phyloP scores from a whole-genome alignment of 2,113 vertebrate genomes.

The Perca fluviatilis region DNA sequence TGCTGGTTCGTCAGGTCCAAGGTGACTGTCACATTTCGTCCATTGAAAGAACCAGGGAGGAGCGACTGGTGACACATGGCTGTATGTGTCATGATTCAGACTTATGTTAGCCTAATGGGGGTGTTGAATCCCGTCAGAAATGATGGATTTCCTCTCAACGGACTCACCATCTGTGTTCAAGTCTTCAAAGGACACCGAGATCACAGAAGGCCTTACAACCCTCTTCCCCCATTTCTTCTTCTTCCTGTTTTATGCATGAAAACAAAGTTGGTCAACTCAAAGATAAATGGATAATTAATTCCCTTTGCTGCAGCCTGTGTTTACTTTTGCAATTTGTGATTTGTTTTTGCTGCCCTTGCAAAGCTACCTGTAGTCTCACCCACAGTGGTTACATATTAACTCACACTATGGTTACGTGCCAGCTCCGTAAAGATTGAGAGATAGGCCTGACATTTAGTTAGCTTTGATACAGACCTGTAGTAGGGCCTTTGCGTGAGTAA shows the following conservation, averaged over 20 bases:
- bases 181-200: slow-evolving; percentile 45
- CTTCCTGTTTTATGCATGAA: slow-evolving; percentile 25
- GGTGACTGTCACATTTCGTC: slow-evolving; percentile 39
- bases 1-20: slow-evolving; percentile 50
- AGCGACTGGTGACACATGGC: slow-evolving; percentile 62
- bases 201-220: slow-evolving; percentile 21
- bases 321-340: slow-evolving; percentile 32
- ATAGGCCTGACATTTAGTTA: slow-evolving; percentile 26
- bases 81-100: slow-evolving; percentile 44
- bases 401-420: slow-evolving; percentile 39
- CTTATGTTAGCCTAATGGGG: slow-evolving; percentile 70
- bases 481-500: not conserved
- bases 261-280: slow-evolving; percentile 39
- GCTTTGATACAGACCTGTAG: slow-evolving; percentile 2
- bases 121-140: slow-evolving; percentile 66
- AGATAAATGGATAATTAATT: slow-evolving; percentile 60
- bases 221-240: not conserved
- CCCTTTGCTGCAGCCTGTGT: not conserved
- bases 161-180: slow-evolving; percentile 72
- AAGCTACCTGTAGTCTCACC: slow-evolving; percentile 15
- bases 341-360: slow-evolving; percentile 39
- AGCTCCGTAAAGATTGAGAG: slow-evolving; percentile 13
- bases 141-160: slow-evolving; percentile 75
- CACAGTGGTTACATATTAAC: slow-evolving; percentile 64
- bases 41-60: slow-evolving; percentile 12